Percentiles rank a stretch among this genome's conserved stretches.
These are phyloP conservation scores for Bombus haemorrhoidalis DNA, from an alignment of 1,140 invertebrate genomes.

Conservation along the genomic window DNA sequence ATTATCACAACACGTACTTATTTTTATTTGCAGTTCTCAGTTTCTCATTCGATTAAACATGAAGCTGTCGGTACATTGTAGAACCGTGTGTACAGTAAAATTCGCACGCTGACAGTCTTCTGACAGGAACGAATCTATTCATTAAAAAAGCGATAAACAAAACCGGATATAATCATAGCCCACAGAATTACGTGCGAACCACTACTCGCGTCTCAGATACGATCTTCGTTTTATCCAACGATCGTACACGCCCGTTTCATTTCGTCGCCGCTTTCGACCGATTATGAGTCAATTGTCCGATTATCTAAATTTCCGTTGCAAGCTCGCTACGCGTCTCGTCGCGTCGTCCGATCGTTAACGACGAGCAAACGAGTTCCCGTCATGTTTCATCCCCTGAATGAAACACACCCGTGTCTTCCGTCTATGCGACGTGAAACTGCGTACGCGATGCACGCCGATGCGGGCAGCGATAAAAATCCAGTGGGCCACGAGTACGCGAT, in stretches of 20 bases:
- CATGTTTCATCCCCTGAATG: constrained; percentile 28
- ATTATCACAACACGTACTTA: no score
- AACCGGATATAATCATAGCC: neutral
- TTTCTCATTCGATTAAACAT: no score
- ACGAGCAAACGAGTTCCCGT: constrained; percentile 39
- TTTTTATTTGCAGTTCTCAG: no score
- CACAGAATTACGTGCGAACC: neutral
- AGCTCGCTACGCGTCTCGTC: neutral
- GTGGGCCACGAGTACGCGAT: constrained; percentile 49
- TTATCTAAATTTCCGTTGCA: constrained; percentile 44
- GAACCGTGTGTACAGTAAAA: neutral
- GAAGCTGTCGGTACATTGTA: no score
- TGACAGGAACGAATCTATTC: neutral
- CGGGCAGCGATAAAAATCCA: constrained; percentile 65
- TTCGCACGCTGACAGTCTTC: neutral
- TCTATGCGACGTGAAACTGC: neutral
- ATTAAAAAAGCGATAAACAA: neutral
- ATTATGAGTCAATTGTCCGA: constrained; percentile 1
- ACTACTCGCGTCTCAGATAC: constrained; percentile 13
- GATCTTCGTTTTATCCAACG: constrained; percentile 16
- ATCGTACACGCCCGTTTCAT: constrained; percentile 13
- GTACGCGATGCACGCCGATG: constrained; percentile 40
- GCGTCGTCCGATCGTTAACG: constrained; percentile 30
- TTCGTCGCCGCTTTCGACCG: constrained; percentile 12
- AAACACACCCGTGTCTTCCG: constrained; percentile 9